phyloP scores from a whole-genome alignment of 2,797 vertebrate species.

The Phataginus tetradactyla region DNA sequence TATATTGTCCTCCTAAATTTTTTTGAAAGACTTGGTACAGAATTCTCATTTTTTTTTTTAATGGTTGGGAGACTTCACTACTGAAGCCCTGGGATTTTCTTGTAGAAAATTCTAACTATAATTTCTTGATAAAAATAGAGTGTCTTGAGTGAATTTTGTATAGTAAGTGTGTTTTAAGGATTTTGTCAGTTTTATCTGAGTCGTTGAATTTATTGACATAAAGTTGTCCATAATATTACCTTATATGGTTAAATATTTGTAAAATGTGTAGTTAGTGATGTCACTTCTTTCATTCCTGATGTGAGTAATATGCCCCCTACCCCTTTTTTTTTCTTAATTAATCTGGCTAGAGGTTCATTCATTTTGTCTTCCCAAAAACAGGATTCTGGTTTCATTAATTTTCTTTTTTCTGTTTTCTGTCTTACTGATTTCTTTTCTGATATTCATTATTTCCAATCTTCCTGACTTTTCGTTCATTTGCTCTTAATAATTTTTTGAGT shows the following conservation, averaged over 20 bases:
- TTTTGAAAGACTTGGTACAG: background rate
- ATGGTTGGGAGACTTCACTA: background rate
- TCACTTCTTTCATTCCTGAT: background rate
- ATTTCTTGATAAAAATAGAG: background rate
- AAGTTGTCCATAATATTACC: background rate
- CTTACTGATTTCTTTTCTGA: background rate
- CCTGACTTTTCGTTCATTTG: background rate
- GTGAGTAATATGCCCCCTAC: background rate
- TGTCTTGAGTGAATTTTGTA: background rate
- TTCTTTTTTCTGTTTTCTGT: background rate
- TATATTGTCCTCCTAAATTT: background rate
- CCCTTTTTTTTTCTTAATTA: background rate
- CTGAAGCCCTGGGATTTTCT: background rate
- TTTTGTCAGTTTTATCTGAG: background rate
- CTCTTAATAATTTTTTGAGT: background rate
- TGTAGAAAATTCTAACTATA: background rate
- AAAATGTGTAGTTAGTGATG: background rate
- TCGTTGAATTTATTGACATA: background rate
- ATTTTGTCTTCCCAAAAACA: background rate
- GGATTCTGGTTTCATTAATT: background rate
- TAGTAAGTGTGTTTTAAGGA: background rate
- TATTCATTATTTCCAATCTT: background rate
- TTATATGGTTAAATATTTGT: background rate
- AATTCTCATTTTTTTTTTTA: background rate
- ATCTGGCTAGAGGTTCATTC: background rate